Evolutionary conservation across 1,140 invertebrate species (phyloP), one percentile per base, ranked within the genome.

Genomic region (Octopus sinensis): DNA sequence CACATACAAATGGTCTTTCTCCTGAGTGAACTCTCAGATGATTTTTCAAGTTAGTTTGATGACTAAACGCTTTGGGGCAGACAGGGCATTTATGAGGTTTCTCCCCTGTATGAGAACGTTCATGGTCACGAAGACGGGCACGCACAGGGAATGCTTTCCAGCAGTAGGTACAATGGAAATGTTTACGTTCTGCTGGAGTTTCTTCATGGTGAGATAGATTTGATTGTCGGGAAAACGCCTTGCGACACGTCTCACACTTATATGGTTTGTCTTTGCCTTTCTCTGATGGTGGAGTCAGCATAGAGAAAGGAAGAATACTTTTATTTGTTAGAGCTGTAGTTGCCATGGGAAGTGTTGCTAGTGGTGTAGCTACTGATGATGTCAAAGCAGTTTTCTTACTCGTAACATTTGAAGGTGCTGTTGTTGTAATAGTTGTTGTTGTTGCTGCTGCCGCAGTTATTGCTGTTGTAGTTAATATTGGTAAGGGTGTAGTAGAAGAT

Each of bases 51-150:
- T 88, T 87, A 53, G 86, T 85, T 9, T 86, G 85, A 81, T 88
- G 87, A 10, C 86, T 85, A 56, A 88, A 88, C 9, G 86, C 86
- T 80, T 88, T 88, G 5, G 86, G 85, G 81, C 87, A 88, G 80
- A 85, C 86, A 17, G 85, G 81, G 76, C 87, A 88, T 52, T 80
- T 79, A 56, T 79, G 80, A 52, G 78, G 79, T 62, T 82, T 84
- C 4, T 82, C 71, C 7, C 79, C 81, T 6, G 83, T 84, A 43
- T 82, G 83, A 23, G 71, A 82, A n/a, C 76, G 92, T 68, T 98
- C 92, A 89, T 99, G 97, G 1, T 96, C 98, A 91, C 98, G 96
- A 53, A 98, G 92, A 3, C 96, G 97, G 87, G 73, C 53, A 53
- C 77, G 79, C 6, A 23, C 76, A 12, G 78, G 71, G 13, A 82